A percentile compares a stretch with the other conserved stretches of the same genome.
These are phyloP conservation scores for Sitodiplosis mosellana DNA, from an alignment of 1,140 invertebrate genomes.

Conservation along the genomic window DNA sequence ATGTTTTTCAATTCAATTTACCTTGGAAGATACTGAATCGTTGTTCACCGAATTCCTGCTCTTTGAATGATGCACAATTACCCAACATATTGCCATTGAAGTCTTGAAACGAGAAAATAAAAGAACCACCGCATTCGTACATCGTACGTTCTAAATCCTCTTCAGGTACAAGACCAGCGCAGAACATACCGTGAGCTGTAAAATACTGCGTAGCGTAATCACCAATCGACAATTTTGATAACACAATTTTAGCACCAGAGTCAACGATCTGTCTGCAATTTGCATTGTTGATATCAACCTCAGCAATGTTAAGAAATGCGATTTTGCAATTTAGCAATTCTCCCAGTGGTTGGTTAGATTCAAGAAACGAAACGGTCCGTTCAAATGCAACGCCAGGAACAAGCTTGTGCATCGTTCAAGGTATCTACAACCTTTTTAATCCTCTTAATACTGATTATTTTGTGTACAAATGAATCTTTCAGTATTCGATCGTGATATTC, in stretches of 20 bases:
- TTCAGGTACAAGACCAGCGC: slow-evolving; percentile 90
- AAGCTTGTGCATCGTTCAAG: slow-evolving; percentile 77
- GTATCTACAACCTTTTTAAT: slow-evolving; percentile 89
- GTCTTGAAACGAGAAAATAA: slow-evolving; percentile 81
- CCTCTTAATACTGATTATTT: slow-evolving; percentile 99
- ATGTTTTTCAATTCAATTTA: too few relatives aligned
- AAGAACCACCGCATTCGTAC: slow-evolving; percentile 92
- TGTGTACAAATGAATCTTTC: slow-evolving; percentile 84
- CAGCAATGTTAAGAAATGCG: slow-evolving; percentile 93
- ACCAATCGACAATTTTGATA: slow-evolving; percentile 96
- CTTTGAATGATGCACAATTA: slow-evolving; percentile 74
- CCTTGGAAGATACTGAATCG: slow-evolving; percentile 43
- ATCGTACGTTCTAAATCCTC: slow-evolving; percentile 92
- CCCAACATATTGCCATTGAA: slow-evolving; percentile 64
- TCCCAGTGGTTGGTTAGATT: slow-evolving; percentile 99
- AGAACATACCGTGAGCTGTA: slow-evolving; percentile 97
- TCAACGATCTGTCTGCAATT: slow-evolving; percentile 90
- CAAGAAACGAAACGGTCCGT: slow-evolving; percentile 99
- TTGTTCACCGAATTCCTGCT: slow-evolving; percentile 88
- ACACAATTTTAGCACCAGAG: slow-evolving; percentile 88
- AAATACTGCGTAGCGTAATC: slow-evolving; percentile 99
- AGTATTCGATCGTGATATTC: too few relatives aligned
- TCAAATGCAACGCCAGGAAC: slow-evolving; percentile 96
- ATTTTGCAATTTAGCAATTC: slow-evolving; percentile 84
- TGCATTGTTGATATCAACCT: slow-evolving; percentile 81